These are phyloP conservation scores for Acleris laterana DNA, from an alignment of 2,888 invertebrate species.

Conservation along the genomic window DNA sequence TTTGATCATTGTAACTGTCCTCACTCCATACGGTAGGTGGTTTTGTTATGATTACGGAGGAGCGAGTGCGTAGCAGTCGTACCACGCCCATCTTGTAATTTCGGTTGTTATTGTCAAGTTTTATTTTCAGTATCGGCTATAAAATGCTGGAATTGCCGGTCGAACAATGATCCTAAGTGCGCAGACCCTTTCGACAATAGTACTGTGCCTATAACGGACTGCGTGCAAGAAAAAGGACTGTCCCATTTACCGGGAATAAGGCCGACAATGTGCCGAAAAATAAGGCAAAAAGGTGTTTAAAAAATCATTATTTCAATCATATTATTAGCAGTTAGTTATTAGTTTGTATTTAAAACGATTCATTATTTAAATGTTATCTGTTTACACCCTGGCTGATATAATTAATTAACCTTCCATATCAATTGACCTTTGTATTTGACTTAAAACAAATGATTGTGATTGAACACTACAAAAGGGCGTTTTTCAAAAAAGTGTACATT, in stretches of 20 bases:
- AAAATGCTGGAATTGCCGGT: constrained; percentile 96
- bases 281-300: constrained; percentile 91
- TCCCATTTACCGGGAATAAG: constrained; percentile 87
- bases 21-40: constrained; percentile 25
- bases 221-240: constrained; percentile 85
- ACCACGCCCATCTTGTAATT: constrained; percentile 29
- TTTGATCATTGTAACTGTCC: constrained; percentile 13
- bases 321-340: no score
- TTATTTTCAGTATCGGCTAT: constrained; percentile 85
- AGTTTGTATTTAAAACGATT: no score
- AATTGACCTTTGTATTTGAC: no score
- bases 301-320: constrained; percentile 7
- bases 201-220: constrained; percentile 93
- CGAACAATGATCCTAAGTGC: constrained; percentile 94
- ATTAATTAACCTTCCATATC: no score
- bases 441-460: no score
- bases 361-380: no score
- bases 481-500: no score
- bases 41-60: neutral
- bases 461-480: no score
- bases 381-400: no score
- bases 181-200: constrained; percentile 96
- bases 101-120: constrained; percentile 38
- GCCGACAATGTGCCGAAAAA: constrained; percentile 95
- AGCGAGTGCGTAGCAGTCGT: constrained; percentile 2